Evolutionary conservation across 2,797 vertebrate species (phyloP).

Genomic region (Holocentrus rufus): DNA sequence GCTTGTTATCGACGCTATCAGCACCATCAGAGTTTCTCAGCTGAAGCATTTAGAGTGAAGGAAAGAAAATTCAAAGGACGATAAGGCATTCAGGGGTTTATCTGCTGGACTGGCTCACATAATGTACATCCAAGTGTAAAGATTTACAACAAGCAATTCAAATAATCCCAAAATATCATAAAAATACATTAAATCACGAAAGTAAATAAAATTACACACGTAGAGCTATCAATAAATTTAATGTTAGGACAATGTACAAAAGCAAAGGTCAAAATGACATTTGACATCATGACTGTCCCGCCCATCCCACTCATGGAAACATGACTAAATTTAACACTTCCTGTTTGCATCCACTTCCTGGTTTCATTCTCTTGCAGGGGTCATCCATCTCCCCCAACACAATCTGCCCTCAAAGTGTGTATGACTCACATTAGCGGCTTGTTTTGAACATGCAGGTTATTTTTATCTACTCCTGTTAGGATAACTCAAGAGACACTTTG

Average conservation of each 20-base stretch:
- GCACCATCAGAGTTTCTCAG: background rate
- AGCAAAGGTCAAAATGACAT: constrained; percentile 39
- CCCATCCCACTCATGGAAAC: constrained; percentile 16
- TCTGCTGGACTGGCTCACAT: background rate
- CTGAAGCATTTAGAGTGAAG: too few relatives aligned
- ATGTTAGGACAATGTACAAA: background rate
- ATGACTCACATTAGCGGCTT: constrained; percentile 24
- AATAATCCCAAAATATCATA: background rate
- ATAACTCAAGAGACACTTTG: constrained; percentile 21
- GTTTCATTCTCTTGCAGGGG: constrained; percentile 28
- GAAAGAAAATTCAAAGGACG: too few relatives aligned
- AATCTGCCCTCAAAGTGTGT: constrained; percentile 6
- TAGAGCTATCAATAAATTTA: background rate
- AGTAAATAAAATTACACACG: too few relatives aligned
- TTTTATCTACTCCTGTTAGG: constrained; percentile 60
- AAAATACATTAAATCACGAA: background rate
- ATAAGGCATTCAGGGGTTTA: background rate
- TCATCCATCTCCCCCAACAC: constrained; percentile 10
- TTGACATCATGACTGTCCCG: background rate
- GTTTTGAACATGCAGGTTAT: constrained; percentile 47
- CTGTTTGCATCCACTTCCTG: constrained; percentile 53
- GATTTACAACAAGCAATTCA: background rate
- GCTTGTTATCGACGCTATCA: background rate
- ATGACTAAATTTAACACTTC: constrained; percentile 43
- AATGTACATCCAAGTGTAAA: background rate